Evolutionary conservation across 2,797 vertebrate genomes (phyloP).

Genomic region (Enoplosus armatus): DNA sequence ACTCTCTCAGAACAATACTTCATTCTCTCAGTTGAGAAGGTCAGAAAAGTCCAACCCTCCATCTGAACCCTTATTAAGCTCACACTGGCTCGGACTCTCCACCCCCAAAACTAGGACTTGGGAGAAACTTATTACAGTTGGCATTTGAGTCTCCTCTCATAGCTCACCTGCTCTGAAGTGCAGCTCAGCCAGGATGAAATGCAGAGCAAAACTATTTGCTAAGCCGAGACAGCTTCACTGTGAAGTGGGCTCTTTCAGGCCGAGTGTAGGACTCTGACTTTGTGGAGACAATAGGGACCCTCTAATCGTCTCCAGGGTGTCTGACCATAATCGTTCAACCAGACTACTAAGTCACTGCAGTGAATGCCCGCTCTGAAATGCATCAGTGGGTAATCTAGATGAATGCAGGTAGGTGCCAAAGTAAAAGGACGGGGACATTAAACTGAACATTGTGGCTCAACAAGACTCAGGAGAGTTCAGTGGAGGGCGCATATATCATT

Average conservation of each 20-base stretch:
- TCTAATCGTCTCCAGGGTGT: constrained; percentile 46
- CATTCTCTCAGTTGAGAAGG: constrained; percentile 54
- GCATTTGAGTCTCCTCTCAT: constrained; percentile 26
- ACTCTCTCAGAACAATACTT: constrained; percentile 50
- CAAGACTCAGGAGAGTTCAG: background rate
- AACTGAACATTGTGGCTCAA: background rate
- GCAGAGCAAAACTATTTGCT: constrained; percentile 31
- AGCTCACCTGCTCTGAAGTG: constrained; percentile 51
- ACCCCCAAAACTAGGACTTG: constrained; percentile 26
- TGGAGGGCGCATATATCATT: background rate
- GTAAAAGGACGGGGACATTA: background rate
- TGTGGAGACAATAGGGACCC: constrained; percentile 40
- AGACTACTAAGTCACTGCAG: constrained; percentile 35
- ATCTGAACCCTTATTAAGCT: constrained; percentile 50
- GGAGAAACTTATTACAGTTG: constrained; percentile 26
- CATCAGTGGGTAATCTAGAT: constrained; percentile 21
- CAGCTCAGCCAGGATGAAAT: constrained; percentile 20
- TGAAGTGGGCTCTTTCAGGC: constrained; percentile 38
- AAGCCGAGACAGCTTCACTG: constrained; percentile 18
- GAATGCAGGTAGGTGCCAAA: constrained; percentile 23
- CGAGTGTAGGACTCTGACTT: constrained; percentile 32
- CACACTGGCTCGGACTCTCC: constrained; percentile 25
- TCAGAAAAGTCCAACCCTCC: constrained; percentile 43
- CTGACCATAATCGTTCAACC: constrained; percentile 38
- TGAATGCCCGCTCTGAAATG: constrained; percentile 24